A percentile compares a stretch with the other conserved stretches of the same genome.
phyloP scores from a whole-genome alignment of 2,113 vertebrate genomes.

The Meriones unguiculatus region DNA sequence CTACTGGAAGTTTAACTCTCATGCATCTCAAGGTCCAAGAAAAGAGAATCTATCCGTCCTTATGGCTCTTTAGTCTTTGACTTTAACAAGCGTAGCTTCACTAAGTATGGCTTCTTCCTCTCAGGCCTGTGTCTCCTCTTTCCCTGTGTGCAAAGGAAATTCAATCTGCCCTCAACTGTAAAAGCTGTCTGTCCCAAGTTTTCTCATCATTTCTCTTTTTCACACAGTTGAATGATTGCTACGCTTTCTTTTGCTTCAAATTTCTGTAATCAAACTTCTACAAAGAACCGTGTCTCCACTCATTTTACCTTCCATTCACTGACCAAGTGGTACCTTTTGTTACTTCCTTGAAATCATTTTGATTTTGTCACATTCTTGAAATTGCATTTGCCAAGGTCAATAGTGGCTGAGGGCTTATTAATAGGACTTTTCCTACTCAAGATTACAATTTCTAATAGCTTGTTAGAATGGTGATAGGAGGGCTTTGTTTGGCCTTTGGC shows the following conservation, averaged over 20 bases:
- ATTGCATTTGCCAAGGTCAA: not conserved
- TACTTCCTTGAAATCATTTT: constrained; percentile 9
- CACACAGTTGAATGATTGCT: not conserved
- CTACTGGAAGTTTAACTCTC: not conserved
- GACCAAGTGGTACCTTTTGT: not conserved
- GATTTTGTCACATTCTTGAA: constrained; percentile 14
- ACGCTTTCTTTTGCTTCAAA: not conserved
- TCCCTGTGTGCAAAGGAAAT: not conserved
- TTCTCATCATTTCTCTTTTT: not conserved
- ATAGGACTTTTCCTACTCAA: not conserved
- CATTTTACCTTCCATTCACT: not conserved
- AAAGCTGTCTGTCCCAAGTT: not conserved
- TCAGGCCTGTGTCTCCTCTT: not conserved
- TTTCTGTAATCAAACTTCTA: not conserved
- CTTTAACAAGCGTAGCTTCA: not conserved
- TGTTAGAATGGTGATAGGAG: not conserved
- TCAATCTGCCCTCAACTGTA: not conserved
- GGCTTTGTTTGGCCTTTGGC: not conserved
- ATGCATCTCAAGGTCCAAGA: not conserved
- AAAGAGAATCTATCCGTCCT: fast-evolving
- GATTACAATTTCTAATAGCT: not conserved
- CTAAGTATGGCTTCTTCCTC: not conserved
- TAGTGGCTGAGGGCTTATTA: not conserved
- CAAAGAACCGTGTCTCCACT: not conserved
- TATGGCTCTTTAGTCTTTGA: not conserved